These are phyloP conservation scores for Leptopilina clavipes DNA, from an alignment of 1,140 invertebrate species.

Conservation along the genomic window DNA sequence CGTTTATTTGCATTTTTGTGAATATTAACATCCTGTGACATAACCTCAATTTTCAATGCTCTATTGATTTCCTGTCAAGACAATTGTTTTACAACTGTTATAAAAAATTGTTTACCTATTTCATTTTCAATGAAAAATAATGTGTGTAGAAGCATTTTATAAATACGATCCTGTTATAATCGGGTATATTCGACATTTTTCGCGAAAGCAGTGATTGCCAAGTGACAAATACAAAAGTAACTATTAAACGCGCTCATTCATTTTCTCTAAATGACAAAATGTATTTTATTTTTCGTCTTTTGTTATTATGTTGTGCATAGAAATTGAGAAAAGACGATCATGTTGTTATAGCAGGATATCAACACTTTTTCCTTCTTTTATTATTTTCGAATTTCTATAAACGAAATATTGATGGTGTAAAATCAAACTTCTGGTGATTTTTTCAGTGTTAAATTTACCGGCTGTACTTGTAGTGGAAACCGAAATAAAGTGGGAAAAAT, in stretches of 20 bases:
- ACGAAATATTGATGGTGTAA: background rate
- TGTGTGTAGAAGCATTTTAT: background rate
- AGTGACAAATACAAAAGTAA: background rate
- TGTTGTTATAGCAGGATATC: background rate
- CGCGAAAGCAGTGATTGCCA: background rate
- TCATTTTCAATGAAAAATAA: background rate
- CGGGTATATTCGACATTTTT: background rate
- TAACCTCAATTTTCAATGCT: background rate
- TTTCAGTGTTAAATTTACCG: constrained; percentile 39
- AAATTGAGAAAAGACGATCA: constrained; percentile 36
- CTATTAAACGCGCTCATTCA: background rate
- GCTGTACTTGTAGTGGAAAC: constrained; percentile 42
- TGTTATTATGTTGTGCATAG: background rate
- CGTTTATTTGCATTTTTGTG: background rate
- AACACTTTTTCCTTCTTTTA: background rate
- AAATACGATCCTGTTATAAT: constrained; percentile 28
- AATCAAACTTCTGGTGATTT: constrained; percentile 36
- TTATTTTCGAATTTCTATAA: background rate
- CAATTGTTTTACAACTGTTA: background rate
- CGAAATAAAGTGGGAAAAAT: constrained; percentile 39
- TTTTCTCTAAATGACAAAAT: background rate
- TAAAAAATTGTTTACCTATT: background rate
- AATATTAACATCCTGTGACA: background rate
- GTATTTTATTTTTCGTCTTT: constrained; percentile 15
- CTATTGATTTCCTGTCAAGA: too few relatives aligned